Percentiles rank a stretch among this genome's conserved stretches.
phyloP scores from a whole-genome alignment of 2,113 vertebrate species.

The Prolemur simus region DNA sequence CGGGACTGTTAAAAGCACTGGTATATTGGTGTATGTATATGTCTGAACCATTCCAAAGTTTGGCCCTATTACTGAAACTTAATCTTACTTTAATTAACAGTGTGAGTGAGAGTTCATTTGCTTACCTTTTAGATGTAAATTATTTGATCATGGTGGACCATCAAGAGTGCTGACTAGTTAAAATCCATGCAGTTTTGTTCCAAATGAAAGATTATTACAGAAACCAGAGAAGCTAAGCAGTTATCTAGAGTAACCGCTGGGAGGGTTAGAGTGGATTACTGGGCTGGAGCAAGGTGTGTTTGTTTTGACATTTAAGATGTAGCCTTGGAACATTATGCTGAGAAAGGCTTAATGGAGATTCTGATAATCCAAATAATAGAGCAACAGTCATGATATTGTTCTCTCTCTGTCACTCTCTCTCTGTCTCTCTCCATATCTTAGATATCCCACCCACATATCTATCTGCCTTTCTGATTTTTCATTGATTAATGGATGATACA shows the following conservation, averaged over 20 bases:
- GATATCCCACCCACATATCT: background rate
- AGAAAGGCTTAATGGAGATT: background rate
- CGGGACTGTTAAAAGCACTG: background rate
- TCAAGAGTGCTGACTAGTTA: background rate
- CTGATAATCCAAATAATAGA: background rate
- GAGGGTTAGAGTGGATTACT: background rate
- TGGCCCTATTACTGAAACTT: background rate
- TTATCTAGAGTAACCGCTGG: background rate
- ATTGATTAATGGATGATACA: background rate
- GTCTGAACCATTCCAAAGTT: background rate
- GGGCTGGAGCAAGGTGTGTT: background rate
- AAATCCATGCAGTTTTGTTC: background rate
- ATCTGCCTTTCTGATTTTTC: background rate
- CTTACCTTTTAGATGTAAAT: background rate
- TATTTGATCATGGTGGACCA: background rate
- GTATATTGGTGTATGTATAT: no score
- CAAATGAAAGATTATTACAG: background rate
- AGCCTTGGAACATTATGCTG: background rate
- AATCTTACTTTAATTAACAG: background rate
- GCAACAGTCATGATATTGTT: background rate
- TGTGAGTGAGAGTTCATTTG: background rate
- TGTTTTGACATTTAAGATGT: background rate
- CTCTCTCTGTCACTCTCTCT: background rate
- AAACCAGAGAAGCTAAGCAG: background rate
- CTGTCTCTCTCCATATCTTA: background rate